phyloP scores from a whole-genome alignment of 2,113 vertebrate genomes.

The Pterophyllum scalare region DNA sequence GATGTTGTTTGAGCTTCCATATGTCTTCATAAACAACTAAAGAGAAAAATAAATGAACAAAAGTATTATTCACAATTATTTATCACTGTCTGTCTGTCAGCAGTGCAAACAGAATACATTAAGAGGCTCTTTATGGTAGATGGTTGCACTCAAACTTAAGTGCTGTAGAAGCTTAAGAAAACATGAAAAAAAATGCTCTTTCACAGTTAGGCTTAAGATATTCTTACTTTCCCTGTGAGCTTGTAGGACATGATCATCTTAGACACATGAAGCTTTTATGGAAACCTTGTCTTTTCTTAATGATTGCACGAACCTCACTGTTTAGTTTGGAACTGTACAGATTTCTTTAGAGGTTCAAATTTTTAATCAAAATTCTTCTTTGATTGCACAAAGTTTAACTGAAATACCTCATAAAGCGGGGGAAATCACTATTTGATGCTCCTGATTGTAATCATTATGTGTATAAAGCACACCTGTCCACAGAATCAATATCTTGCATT shows the following conservation, averaged over 20 bases:
- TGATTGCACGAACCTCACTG: neutral
- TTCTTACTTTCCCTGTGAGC: neutral
- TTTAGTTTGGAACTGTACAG: neutral
- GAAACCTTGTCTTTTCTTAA: neutral
- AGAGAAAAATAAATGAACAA: neutral
- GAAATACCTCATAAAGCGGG: neutral
- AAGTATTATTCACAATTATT: neutral
- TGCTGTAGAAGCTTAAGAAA: neutral
- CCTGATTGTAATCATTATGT: too few relatives aligned
- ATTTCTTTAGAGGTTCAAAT: neutral
- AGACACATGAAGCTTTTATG: neutral
- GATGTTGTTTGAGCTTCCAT: neutral
- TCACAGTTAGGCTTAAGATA: neutral
- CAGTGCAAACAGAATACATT: neutral
- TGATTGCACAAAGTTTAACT: neutral
- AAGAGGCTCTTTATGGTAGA: neutral
- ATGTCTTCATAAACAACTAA: neutral
- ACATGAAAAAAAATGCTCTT: neutral
- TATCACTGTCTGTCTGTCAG: neutral
- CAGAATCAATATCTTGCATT: too few relatives aligned
- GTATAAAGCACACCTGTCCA: too few relatives aligned
- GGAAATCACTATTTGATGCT: too few relatives aligned
- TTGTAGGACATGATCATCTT: neutral
- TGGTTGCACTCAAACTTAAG: neutral
- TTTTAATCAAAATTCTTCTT: neutral